These are phyloP conservation scores for Cotesia congregata DNA, from an alignment of 2,888 invertebrate species.

Conservation along the genomic window DNA sequence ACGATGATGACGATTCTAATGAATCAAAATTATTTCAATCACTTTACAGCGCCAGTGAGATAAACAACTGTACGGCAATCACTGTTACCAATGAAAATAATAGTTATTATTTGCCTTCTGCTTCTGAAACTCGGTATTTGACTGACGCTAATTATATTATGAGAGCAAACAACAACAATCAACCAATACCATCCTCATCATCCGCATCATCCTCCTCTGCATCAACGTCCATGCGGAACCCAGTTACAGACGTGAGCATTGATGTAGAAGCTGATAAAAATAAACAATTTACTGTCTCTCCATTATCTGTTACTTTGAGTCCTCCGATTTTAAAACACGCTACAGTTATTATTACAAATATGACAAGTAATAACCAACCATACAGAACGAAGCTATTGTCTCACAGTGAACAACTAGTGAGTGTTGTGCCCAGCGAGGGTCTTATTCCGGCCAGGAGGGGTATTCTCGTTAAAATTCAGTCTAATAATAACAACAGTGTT, in stretches of 20 bases:
- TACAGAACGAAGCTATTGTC: slow-evolving; percentile 56
- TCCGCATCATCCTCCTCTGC: background rate
- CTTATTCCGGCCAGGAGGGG: slow-evolving; percentile 58
- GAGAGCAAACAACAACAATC: background rate
- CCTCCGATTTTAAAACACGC: slow-evolving; percentile 55
- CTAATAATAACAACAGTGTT: slow-evolving; percentile 49
- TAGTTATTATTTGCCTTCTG: slow-evolving; percentile 46
- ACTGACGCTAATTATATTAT: background rate
- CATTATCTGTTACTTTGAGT: slow-evolving; percentile 49
- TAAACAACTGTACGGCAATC: slow-evolving; percentile 53
- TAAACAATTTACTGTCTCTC: slow-evolving; percentile 50
- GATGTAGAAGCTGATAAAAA: slow-evolving; percentile 42
- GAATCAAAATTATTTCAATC: slow-evolving; percentile 66
- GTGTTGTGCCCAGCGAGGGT: slow-evolving; percentile 57
- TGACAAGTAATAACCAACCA: slow-evolving; percentile 54
- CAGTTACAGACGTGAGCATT: slow-evolving; percentile 12
- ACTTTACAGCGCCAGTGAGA: slow-evolving; percentile 55
- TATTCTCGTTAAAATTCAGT: slow-evolving; percentile 57
- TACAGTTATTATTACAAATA: slow-evolving; percentile 53
- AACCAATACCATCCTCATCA: background rate
- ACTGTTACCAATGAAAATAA: slow-evolving; percentile 60
- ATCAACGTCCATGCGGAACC: background rate
- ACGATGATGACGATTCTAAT: slow-evolving; percentile 63
- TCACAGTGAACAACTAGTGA: slow-evolving; percentile 52
- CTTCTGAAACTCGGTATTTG: background rate